A percentile compares a stretch with the other conserved stretches of the same genome.
Evolutionary conservation across 2,113 vertebrate genomes (phyloP).

Genomic region (Mormyrus iriodes): DNA sequence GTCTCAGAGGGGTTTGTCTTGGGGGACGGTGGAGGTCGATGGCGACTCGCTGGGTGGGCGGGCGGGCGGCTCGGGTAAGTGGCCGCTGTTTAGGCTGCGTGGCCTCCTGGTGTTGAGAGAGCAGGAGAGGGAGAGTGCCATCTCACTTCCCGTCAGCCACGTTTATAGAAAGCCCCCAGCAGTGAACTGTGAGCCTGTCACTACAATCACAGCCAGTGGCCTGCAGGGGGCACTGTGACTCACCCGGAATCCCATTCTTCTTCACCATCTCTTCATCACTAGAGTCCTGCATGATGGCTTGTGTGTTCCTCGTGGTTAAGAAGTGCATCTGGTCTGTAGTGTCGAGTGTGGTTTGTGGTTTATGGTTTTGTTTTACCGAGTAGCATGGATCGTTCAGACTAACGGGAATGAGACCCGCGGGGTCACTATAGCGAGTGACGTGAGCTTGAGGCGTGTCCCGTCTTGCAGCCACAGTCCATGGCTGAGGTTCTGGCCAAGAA

Average conservation of each 20-base stretch:
- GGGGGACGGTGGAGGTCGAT: conserved; percentile 10
- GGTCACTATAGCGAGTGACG: background rate
- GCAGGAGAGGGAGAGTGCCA: conserved; percentile 12
- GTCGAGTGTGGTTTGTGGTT: background rate
- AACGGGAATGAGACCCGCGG: background rate
- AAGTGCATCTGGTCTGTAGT: conserved; percentile 5
- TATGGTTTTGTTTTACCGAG: background rate
- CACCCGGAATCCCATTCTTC: conserved; percentile 16
- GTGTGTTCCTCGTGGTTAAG: conserved; percentile 12
- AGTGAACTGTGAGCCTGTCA: background rate
- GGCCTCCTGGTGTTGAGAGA: conserved; percentile 28
- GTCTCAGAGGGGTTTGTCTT: conserved; percentile 22
- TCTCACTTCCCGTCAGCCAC: background rate
- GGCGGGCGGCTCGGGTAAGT: conserved; percentile 35
- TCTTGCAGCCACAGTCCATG: conserved; percentile 77
- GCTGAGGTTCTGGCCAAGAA: conserved; percentile 94
- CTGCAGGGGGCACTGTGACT: background rate
- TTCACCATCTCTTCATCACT: conserved; percentile 54
- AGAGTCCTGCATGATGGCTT: conserved; percentile 54
- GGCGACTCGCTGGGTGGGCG: conserved; percentile 36
- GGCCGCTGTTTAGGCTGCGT: conserved; percentile 39
- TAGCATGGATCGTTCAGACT: background rate
- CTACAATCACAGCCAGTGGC: background rate
- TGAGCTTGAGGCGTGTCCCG: background rate
- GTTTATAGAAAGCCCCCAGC: background rate